Evolutionary conservation across 2,888 invertebrate species (phyloP).

Genomic region (Lycaena phlaeas): DNA sequence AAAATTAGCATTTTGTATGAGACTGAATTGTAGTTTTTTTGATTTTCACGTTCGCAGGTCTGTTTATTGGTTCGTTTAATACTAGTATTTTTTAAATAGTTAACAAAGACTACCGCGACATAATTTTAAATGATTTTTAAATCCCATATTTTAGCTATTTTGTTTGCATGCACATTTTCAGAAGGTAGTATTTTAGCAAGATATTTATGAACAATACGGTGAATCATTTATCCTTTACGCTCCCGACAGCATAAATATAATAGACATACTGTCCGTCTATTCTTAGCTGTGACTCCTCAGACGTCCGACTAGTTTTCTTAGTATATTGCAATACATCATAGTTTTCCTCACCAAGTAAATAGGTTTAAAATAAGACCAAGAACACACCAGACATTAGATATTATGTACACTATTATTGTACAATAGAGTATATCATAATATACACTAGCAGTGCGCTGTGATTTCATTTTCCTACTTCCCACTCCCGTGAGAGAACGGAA

Average conservation of each 20-base stretch:
- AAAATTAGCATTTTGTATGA: too few species aligned
- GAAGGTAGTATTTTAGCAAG: neutral
- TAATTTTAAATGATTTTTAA: neutral
- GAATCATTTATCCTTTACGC: conserved; percentile 16
- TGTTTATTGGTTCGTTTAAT: too few species aligned
- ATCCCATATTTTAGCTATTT: too few species aligned
- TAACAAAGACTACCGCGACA: conserved; percentile 3
- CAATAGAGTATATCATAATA: too few species aligned
- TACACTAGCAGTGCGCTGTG: too few species aligned
- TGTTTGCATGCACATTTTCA: too few species aligned
- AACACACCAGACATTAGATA: neutral
- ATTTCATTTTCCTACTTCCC: too few species aligned
- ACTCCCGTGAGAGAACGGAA: too few species aligned
- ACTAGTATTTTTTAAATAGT: too few species aligned
- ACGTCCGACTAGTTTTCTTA: conserved; percentile 4
- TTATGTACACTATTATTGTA: too few species aligned
- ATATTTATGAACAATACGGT: conserved; percentile 11
- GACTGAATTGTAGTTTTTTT: too few species aligned
- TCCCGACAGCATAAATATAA: conserved; percentile 8
- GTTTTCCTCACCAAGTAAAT: neutral
- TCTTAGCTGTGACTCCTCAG: conserved; percentile 11
- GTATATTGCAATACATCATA: conserved; percentile 3
- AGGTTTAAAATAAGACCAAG: neutral
- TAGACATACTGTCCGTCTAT: conserved; percentile 10
- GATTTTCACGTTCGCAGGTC: too few species aligned